Evolutionary conservation across 2,797 vertebrate species (phyloP).

Genomic region (Chanos chanos): DNA sequence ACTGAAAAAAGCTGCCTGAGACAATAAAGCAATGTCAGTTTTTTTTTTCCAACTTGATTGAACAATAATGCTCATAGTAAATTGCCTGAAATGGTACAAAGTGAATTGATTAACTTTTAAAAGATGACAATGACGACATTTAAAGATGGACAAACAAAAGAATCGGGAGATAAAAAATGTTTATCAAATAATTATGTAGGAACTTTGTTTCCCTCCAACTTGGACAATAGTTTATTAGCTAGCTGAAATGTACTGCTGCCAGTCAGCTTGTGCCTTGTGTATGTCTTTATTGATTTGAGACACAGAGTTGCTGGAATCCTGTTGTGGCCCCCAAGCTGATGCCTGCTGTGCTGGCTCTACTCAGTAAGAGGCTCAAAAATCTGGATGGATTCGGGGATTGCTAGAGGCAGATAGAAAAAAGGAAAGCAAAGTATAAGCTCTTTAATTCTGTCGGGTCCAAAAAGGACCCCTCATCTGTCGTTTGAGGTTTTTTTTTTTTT

Average conservation of each 20-base stretch:
- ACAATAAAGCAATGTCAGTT: no score
- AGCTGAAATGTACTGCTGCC: conserved; percentile 10
- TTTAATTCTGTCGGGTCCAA: conserved; percentile 21
- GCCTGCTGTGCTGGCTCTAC: conserved; percentile 33
- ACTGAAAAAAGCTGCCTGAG: no score
- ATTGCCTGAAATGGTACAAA: no score
- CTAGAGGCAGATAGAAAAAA: conserved; percentile 17
- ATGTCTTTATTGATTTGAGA: conserved; percentile 41
- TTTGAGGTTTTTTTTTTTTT: not conserved
- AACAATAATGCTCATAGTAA: no score
- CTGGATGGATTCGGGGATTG: conserved; percentile 24
- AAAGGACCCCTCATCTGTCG: no score
- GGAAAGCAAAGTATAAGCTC: not conserved
- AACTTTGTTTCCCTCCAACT: no score
- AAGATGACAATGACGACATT: no score
- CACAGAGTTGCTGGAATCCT: conserved; percentile 29
- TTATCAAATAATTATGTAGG: no score
- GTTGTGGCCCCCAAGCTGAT: conserved; percentile 25
- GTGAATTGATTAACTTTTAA: no score
- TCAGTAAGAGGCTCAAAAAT: conserved; percentile 28
- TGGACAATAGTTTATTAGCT: not conserved
- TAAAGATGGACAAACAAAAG: no score
- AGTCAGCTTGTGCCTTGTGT: conserved; percentile 31
- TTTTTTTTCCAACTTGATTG: no score
- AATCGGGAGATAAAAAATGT: no score